Percentiles rank a stretch among this genome's conserved stretches.
These are phyloP conservation scores for Machimus rusticus DNA, from an alignment of 2,888 invertebrate genomes.

Conservation along the genomic window DNA sequence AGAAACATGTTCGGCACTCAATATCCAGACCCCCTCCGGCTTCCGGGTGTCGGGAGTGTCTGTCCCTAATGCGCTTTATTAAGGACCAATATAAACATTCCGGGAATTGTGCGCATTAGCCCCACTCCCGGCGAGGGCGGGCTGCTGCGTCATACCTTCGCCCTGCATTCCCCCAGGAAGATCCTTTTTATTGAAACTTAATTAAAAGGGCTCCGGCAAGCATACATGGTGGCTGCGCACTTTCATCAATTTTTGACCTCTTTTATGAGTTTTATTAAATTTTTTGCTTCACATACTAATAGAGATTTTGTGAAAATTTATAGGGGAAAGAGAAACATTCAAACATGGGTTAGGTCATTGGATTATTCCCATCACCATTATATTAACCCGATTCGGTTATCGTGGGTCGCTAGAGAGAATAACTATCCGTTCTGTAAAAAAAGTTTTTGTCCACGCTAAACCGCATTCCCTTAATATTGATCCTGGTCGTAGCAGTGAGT, in stretches of 20 bases:
- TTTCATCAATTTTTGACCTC: not conserved
- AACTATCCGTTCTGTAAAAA: too few species aligned
- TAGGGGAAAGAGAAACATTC: not conserved
- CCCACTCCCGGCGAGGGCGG: not conserved
- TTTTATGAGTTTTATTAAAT: not conserved
- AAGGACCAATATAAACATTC: constrained; percentile 42
- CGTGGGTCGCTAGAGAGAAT: too few species aligned
- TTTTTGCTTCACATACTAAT: not conserved
- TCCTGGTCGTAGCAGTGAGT: too few species aligned
- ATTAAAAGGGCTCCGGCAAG: constrained; percentile 14
- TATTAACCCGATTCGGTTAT: too few species aligned
- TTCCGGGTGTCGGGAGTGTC: not conserved
- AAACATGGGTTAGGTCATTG: not conserved
- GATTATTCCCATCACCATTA: too few species aligned
- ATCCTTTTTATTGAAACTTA: constrained; percentile 38
- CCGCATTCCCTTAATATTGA: too few species aligned
- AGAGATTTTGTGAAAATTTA: not conserved
- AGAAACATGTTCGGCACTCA: constrained; percentile 16
- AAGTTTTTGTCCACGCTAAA: too few species aligned
- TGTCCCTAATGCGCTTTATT: constrained; percentile 30
- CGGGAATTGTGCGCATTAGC: constrained; percentile 20
- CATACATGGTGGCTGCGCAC: not conserved
- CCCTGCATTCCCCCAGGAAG: not conserved
- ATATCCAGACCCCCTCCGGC: constrained; percentile 12
- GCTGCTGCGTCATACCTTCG: not conserved